Evolutionary conservation across 2,113 vertebrate species (phyloP).

Genomic region (Catagonus wagneri): DNA sequence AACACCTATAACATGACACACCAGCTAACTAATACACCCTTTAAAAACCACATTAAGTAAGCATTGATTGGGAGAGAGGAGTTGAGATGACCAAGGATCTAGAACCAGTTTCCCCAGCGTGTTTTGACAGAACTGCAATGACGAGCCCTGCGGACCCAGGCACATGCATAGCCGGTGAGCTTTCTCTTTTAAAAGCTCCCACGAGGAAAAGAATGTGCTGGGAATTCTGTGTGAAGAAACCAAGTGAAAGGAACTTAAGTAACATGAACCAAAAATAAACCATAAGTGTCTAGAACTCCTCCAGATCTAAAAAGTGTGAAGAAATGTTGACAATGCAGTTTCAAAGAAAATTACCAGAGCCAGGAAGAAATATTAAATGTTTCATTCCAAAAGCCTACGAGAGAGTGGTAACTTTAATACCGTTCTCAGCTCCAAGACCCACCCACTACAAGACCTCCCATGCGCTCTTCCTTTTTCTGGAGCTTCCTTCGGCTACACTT

Average conservation of each 20-base stretch:
- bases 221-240: background rate
- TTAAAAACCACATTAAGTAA: conserved; percentile 32
- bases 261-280: background rate
- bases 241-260: background rate
- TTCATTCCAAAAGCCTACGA: background rate
- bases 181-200: background rate
- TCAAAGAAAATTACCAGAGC: background rate
- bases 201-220: background rate
- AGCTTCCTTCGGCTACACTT: background rate
- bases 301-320: background rate
- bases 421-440: background rate
- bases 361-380: background rate
- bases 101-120: background rate
- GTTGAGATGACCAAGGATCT: background rate
- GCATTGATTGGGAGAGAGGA: background rate
- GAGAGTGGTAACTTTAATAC: background rate
- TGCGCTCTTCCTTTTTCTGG: background rate
- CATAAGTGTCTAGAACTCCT: background rate
- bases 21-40: background rate
- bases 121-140: background rate
- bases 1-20: background rate
- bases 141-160: background rate
- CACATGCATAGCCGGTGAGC: background rate
- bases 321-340: background rate
- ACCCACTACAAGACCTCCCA: background rate